Evolutionary conservation across 2,888 invertebrate genomes (phyloP).

Genomic region (Physocephala rufipes): DNA sequence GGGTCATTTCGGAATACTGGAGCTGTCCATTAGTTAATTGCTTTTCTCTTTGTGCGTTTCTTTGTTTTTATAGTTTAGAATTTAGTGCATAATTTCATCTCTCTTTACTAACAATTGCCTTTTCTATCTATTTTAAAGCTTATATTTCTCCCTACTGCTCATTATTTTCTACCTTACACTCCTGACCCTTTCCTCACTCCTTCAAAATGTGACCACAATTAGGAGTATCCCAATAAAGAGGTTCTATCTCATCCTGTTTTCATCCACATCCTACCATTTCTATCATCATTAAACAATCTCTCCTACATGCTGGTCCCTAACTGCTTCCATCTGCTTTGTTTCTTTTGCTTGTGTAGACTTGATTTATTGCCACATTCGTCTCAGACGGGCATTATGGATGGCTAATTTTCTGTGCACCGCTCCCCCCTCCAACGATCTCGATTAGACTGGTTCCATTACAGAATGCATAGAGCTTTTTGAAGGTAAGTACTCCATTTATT

Average conservation of each 20-base stretch:
- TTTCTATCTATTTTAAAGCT: conserved; percentile 17
- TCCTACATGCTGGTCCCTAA: neutral
- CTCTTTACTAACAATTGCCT: too few relatives aligned
- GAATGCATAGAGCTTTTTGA: conserved; percentile 26
- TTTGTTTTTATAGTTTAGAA: too few relatives aligned
- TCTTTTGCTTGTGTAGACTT: conserved; percentile 36
- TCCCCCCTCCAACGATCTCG: neutral
- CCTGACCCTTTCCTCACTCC: too few relatives aligned
- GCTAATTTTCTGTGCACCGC: conserved; percentile 52
- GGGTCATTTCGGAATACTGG: neutral
- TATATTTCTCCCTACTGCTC: neutral
- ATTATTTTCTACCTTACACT: neutral
- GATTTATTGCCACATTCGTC: conserved; percentile 58
- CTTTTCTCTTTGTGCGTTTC: too few relatives aligned
- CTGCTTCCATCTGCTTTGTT: neutral
- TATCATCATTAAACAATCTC: too few relatives aligned
- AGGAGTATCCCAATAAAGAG: too few relatives aligned
- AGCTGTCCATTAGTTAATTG: too few relatives aligned
- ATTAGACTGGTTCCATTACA: conserved; percentile 6
- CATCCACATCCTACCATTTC: neutral
- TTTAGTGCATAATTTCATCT: too few relatives aligned
- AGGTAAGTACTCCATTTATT: conserved; percentile 12
- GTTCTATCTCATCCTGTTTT: neutral
- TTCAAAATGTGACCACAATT: too few relatives aligned
- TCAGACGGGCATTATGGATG: conserved; percentile 61